Conservation (phyloP, 2,888 invertebrate species). For the Agrypnus murinus region DNA sequence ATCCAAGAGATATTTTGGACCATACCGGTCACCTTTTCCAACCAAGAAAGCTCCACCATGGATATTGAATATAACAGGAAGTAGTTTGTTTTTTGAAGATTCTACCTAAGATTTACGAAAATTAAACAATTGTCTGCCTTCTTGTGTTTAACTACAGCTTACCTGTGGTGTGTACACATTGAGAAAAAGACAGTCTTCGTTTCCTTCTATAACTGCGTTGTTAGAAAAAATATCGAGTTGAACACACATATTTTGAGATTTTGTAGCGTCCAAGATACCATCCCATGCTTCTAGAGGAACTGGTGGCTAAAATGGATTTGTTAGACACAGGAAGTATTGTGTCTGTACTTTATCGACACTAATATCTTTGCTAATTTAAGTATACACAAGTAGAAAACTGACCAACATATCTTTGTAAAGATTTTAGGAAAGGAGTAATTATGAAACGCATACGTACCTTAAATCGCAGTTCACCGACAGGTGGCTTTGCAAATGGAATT, state of each 20-base stretch:
- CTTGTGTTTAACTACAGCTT: no score
- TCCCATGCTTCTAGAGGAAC: slow-evolving; percentile 78
- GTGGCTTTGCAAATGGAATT: slow-evolving; percentile 78
- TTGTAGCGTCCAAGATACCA: slow-evolving; percentile 77
- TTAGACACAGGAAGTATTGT: no score
- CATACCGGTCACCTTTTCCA: slow-evolving; percentile 79
- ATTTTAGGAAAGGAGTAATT: slow-evolving; percentile 49
- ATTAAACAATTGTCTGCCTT: no score
- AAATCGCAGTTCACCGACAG: slow-evolving; percentile 65
- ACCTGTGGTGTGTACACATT: slow-evolving; percentile 81
- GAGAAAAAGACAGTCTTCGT: slow-evolving; percentile 89
- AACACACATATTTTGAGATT: slow-evolving; percentile 81
- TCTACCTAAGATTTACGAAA: no score
- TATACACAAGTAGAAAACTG: no score
- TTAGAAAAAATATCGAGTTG: slow-evolving; percentile 73
- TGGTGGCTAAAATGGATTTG: slow-evolving; percentile 75
- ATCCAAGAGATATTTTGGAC: slow-evolving; percentile 81
- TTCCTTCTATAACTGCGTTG: slow-evolving; percentile 73
- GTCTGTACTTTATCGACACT: no score
- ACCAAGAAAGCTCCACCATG: slow-evolving; percentile 86
- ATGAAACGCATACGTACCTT: no score
- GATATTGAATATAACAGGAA: slow-evolving; percentile 85
- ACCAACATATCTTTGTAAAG: no score
- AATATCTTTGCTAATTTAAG: no score
- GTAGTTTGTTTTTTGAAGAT: no score